Evolutionary conservation across 2,113 vertebrate species (phyloP).

Genomic region (Taurulus bubalis): DNA sequence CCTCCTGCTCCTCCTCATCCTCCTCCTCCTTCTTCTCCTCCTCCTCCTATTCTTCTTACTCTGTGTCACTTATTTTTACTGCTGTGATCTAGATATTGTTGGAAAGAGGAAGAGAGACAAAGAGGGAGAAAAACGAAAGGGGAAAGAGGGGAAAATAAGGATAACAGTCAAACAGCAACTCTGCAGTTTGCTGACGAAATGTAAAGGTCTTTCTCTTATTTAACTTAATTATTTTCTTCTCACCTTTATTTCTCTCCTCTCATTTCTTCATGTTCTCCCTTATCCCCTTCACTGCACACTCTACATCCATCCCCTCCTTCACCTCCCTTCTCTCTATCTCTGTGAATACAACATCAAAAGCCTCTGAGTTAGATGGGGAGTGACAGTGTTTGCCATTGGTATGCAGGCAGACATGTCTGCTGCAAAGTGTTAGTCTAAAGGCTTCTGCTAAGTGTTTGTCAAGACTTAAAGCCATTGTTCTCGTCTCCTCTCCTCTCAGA

Average conservation of each 20-base stretch:
- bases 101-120: neutral
- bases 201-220: conserved; percentile 30
- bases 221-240: conserved; percentile 23
- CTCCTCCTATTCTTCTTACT: neutral
- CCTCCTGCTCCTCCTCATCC: too few relatives aligned
- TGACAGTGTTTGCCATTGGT: conserved; percentile 87
- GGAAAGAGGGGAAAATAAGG: conserved; percentile 5
- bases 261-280: conserved; percentile 21
- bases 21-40: too few relatives aligned
- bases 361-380: conserved; percentile 84
- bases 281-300: conserved; percentile 37
- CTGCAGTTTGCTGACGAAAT: conserved; percentile 18
- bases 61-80: conserved; percentile 26
- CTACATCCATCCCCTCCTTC: conserved; percentile 55
- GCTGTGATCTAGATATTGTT: conserved; percentile 34
- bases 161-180: conserved; percentile 23
- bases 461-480: conserved; percentile 85
- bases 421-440: conserved; percentile 86
- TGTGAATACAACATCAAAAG: conserved; percentile 86
- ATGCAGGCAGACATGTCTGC: conserved; percentile 85
- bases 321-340: conserved; percentile 64
- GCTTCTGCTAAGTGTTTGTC: conserved; percentile 88
- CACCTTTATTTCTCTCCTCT: neutral
- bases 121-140: conserved; percentile 16
- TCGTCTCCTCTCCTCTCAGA: conserved; percentile 82